Conservation (phyloP, 1,140 invertebrate genomes). For the Drosophila nannoptera region DNA sequence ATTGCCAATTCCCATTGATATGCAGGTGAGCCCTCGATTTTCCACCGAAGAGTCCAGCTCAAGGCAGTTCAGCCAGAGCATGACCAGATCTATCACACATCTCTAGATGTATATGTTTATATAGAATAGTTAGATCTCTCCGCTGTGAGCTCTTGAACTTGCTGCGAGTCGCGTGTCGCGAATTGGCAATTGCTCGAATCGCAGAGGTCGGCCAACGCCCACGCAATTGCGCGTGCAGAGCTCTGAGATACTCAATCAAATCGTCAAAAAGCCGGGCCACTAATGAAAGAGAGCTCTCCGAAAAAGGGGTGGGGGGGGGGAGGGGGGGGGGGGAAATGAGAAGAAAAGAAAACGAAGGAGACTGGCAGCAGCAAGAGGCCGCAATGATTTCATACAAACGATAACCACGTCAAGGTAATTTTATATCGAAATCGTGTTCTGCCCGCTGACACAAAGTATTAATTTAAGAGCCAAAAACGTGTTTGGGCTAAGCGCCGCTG, state of each 20-base stretch:
- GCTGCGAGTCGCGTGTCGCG: conserved; percentile 25
- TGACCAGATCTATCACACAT: background rate
- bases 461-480: conserved; percentile 73
- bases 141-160: background rate
- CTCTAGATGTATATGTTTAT: background rate
- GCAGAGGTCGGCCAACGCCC: conserved; percentile 28
- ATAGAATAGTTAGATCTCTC: background rate
- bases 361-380: conserved; percentile 18
- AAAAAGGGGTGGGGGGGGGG: too few species aligned
- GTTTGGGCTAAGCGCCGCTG: conserved; percentile 66
- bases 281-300: conserved; percentile 60
- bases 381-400: conserved; percentile 73
- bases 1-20: conserved; percentile 49
- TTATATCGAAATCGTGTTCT: conserved; percentile 75
- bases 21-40: background rate
- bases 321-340: background rate
- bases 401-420: conserved; percentile 69
- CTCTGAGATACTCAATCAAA: conserved; percentile 33
- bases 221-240: conserved; percentile 18
- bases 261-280: conserved; percentile 9
- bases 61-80: background rate
- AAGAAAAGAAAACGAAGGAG: conserved; percentile 2
- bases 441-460: conserved; percentile 65
- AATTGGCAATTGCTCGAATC: conserved; percentile 31
- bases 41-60: background rate